Conservation (phyloP, 1,140 invertebrate genomes). For the Apis laboriosa region DNA sequence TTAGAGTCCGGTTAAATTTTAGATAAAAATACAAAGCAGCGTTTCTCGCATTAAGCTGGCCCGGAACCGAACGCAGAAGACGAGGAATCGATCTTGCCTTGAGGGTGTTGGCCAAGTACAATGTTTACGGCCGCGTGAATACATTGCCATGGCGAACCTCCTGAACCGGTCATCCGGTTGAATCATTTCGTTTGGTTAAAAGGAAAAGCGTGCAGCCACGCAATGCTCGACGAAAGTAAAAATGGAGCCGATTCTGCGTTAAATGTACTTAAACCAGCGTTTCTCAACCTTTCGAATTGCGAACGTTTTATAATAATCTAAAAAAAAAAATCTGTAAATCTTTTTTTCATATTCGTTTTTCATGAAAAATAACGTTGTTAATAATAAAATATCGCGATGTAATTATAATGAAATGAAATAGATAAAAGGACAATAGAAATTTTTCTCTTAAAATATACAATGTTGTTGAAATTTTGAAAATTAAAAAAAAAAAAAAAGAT, state of each 20-base stretch:
- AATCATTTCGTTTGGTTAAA: slow-evolving; percentile 23
- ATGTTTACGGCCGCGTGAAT: slow-evolving; percentile 1
- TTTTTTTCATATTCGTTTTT: too few species aligned
- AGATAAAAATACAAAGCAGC: too few species aligned
- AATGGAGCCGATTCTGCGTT: not conserved
- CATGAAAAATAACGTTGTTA: too few species aligned
- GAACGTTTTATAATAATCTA: too few species aligned
- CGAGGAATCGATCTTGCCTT: slow-evolving; percentile 17
- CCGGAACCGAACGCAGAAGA: slow-evolving; percentile 6
- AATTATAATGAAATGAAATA: too few species aligned
- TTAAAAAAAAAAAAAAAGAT: too few species aligned
- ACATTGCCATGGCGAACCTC: not conserved
- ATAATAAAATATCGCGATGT: too few species aligned
- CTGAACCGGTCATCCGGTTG: slow-evolving; percentile 36
- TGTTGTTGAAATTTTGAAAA: too few species aligned
- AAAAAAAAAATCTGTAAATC: too few species aligned
- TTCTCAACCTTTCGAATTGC: not conserved
- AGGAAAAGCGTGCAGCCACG: slow-evolving; percentile 14
- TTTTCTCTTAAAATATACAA: too few species aligned
- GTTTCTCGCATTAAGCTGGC: slow-evolving; percentile 9
- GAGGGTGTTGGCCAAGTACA: slow-evolving; percentile 22
- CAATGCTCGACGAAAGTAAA: slow-evolving; percentile 23
- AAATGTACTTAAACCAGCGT: not conserved
- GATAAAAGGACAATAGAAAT: too few species aligned
- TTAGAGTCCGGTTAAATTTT: too few species aligned